phyloP scores from a whole-genome alignment of 1,140 invertebrate genomes.

The Teleopsis dalmanni region DNA sequence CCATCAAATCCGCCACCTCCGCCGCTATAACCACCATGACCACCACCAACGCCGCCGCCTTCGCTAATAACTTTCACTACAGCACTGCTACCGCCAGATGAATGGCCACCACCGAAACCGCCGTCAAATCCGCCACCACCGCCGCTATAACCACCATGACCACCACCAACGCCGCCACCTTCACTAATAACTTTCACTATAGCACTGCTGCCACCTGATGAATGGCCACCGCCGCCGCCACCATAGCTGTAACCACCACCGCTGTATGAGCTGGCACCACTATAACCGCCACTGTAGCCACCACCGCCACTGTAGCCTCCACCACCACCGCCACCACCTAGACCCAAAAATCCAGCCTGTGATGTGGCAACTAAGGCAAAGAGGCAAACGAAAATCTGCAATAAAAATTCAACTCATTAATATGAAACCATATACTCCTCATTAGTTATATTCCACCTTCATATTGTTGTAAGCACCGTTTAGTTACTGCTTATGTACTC shows the following conservation, averaged over 20 bases:
- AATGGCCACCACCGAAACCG: slow-evolving; percentile 8
- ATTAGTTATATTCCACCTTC: slow-evolving; percentile 8
- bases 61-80: slow-evolving; percentile 11
- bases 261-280: not conserved
- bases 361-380: slow-evolving; percentile 13
- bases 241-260: slow-evolving; percentile 12
- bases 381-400: slow-evolving; percentile 13
- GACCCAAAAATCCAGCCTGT: slow-evolving; percentile 11
- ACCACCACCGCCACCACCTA: slow-evolving; percentile 10
- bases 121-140: slow-evolving; percentile 15
- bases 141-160: slow-evolving; percentile 12
- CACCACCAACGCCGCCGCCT: slow-evolving; percentile 13
- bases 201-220: not conserved
- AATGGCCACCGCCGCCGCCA: slow-evolving; percentile 6
- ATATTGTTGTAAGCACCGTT: slow-evolving; percentile 14
- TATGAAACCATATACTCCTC: not conserved
- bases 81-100: slow-evolving; percentile 6
- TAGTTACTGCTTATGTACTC: slow-evolving; percentile 4
- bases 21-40: slow-evolving; percentile 12
- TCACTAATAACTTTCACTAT: slow-evolving; percentile 6
- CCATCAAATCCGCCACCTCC: slow-evolving; percentile 9
- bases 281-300: not conserved
- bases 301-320: slow-evolving; percentile 15
- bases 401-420: not conserved
- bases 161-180: slow-evolving; percentile 6